phyloP scores from a whole-genome alignment of 1,140 invertebrate genomes.

The Ptiloglossa arizonensis region DNA sequence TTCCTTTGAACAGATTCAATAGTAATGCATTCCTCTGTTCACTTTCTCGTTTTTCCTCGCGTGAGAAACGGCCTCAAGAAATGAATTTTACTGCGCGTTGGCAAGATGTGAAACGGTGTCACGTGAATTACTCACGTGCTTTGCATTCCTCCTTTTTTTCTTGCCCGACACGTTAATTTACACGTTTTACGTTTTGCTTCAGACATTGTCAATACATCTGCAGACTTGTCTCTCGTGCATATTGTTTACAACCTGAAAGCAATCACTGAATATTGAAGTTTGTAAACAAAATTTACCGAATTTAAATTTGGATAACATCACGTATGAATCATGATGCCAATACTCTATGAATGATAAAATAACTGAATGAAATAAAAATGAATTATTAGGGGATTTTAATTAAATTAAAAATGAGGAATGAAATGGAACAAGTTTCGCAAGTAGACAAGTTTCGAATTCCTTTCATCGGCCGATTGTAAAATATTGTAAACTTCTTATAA shows the following conservation, averaged over 20 bases:
- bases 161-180: constrained; percentile 24
- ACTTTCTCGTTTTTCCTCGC: neutral
- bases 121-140: constrained; percentile 26
- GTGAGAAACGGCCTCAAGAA: constrained; percentile 1
- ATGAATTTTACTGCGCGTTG: constrained; percentile 16
- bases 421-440: no score
- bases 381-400: no score
- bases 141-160: constrained; percentile 7
- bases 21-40: neutral
- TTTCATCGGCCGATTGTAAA: no score
- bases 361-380: no score
- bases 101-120: constrained; percentile 1
- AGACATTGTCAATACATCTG: neutral
- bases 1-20: neutral
- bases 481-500: no score
- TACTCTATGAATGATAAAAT: no score
- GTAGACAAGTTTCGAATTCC: no score
- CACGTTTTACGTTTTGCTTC: neutral
- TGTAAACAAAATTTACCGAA: no score
- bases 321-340: no score
- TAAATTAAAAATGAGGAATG: no score
- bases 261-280: no score
- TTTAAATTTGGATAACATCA: no score
- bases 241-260: neutral
- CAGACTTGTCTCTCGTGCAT: neutral